These are phyloP conservation scores for Cosmorhoe ocellata DNA, from an alignment of 2,888 invertebrate species.

Conservation along the genomic window DNA sequence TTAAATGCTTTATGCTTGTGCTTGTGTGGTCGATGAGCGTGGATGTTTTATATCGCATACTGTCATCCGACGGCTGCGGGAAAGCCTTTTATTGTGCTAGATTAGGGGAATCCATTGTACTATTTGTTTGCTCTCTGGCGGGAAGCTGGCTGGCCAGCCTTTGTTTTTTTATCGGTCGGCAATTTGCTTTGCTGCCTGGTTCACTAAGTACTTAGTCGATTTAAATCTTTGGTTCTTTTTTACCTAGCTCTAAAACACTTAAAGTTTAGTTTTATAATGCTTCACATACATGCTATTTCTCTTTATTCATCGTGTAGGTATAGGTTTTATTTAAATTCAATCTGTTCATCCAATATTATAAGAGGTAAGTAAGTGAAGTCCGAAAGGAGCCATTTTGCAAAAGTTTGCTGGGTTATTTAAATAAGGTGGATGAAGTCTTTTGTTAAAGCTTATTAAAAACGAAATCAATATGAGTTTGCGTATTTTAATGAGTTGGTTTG, in stretches of 20 bases:
- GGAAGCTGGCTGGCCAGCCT: conserved; percentile 33
- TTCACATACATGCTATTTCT: no score
- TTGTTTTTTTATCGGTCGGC: conserved; percentile 45
- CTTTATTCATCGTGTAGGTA: conserved; percentile 7
- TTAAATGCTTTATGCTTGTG: conserved; percentile 64
- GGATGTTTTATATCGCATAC: conserved; percentile 44
- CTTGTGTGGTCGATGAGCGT: conserved; percentile 46
- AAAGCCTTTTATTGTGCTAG: conserved; percentile 47
- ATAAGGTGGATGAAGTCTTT: conserved; percentile 11
- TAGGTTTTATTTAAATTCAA: conserved; percentile 16
- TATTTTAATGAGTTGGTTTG: no score
- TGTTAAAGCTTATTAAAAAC: conserved; percentile 16
- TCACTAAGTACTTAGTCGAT: conserved; percentile 25
- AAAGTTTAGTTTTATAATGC: no score
- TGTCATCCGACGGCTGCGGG: conserved; percentile 36
- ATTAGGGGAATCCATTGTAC: conserved; percentile 45
- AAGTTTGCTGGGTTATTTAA: conserved; percentile 25
- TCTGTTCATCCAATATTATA: conserved; percentile 14
- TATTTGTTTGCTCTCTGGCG: conserved; percentile 33
- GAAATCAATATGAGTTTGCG: background rate
- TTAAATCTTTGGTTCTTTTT: no score
- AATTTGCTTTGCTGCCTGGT: conserved; percentile 40
- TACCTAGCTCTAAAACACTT: no score
- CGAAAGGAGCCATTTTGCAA: conserved; percentile 18
- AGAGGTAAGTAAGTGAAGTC: conserved; percentile 4